Evolutionary conservation across 2,797 vertebrate genomes (phyloP), one percentile per base, ranked within the genome.

Genomic region (Acropternis orthonyx): DNA sequence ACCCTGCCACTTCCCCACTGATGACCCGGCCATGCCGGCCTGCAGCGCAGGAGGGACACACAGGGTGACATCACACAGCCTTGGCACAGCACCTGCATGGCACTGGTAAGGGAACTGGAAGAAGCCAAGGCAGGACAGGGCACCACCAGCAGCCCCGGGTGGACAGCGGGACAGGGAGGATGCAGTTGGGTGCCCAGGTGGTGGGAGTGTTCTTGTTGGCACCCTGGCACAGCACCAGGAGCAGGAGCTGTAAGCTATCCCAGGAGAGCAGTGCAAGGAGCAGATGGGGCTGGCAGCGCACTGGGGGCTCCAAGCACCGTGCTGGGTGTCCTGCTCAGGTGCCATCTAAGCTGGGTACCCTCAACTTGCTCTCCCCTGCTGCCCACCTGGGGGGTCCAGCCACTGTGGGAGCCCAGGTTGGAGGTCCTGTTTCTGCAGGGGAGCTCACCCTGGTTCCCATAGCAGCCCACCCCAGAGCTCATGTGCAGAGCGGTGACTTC

Each of bases 191-290:
- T 14, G 9, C 73, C 69, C 10, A 23, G 26, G 18, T 2, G 1
- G 58, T 67, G 88, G 72, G 75, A 93, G 39, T 48, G 37, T 82
- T 94, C 82, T 27, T 78, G 71, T 72, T 90, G 91, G 71, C 72
- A 68, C 54, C 1, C 55, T 1, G 0, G 36, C 10, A 0, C 23
- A 39, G 90, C 3, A 17, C 69, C 96, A 97, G 95, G 91, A 98
- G 95, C 56, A 37, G 96, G 52, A 61, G 85, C 92, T 97, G 98
- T 97, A 97, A 97, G 58, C 58, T 32, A 26, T 97, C 96, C 97
- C 85, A 5, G 96, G 94, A 91, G 88, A 95, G 93, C 37, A 78
- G 97, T 89, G 6, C 68, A 61, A 89, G 78, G 66, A 96, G 89
- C 91, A 96, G 94, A 96, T 83, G 96, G 93, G 69, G 94, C 83